Percentiles rank a stretch among this genome's conserved stretches.
These are phyloP conservation scores for Vanacampus margaritifer DNA, from an alignment of 2,113 vertebrate species.

Conservation along the genomic window DNA sequence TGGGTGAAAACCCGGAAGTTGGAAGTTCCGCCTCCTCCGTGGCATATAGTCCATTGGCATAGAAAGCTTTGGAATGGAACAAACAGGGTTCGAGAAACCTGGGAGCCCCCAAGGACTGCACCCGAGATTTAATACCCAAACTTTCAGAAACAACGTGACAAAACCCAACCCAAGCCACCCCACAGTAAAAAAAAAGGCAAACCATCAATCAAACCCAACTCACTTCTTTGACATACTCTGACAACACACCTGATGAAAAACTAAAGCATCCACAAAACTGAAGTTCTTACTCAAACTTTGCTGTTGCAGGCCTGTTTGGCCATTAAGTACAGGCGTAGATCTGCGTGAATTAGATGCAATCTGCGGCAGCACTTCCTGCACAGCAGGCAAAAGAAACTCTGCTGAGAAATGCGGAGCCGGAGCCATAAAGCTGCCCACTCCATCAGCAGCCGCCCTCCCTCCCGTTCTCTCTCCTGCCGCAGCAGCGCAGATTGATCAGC, in stretches of 20 bases:
- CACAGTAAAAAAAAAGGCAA: background rate
- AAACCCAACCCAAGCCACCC: background rate
- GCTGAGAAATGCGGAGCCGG: slow-evolving; percentile 48
- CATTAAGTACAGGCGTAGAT: background rate
- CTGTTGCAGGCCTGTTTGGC: background rate
- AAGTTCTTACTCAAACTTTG: background rate
- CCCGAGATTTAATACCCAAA: background rate
- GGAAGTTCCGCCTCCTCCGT: no score
- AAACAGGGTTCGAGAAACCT: background rate
- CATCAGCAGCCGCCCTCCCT: slow-evolving; percentile 40
- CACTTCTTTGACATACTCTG: background rate
- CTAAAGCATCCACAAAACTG: background rate
- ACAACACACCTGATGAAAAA: background rate
- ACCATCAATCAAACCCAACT: background rate
- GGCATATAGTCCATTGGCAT: no score
- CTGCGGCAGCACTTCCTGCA: slow-evolving; percentile 8
- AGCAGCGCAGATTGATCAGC: slow-evolving; percentile 60
- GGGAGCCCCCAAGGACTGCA: background rate
- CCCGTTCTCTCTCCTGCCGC: background rate
- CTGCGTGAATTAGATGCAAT: background rate
- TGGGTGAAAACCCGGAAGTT: no score
- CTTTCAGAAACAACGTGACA: no score
- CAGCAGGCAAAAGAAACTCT: slow-evolving; percentile 10
- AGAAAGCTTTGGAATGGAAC: background rate
- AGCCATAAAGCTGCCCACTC: slow-evolving; percentile 63